Evolutionary conservation across 2,888 invertebrate genomes (phyloP), one percentile per base, ranked within the genome.

Genomic region (Plusia festucae): DNA sequence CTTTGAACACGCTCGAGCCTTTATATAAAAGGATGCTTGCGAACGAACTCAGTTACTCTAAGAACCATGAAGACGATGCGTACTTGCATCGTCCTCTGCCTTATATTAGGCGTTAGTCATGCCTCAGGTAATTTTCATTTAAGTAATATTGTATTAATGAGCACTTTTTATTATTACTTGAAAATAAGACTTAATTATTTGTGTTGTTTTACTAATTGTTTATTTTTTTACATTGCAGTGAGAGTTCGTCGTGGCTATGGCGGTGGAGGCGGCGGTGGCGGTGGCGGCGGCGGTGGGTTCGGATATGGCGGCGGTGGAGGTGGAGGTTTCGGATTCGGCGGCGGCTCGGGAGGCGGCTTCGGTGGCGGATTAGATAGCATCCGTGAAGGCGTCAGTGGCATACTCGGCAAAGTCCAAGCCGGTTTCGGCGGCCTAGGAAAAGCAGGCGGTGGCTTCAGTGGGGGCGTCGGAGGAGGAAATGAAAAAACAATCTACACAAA

Each of bases 21-120:
- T 87, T 84, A 88, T 93, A 93, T 93, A 93, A 88, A 93, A 92
- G 93, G 92, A 90, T 90, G 87, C 74, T 70, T 71, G 63, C 51
- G 68, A 72, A 65, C 70, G 70, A 53, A 65, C 82, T 85, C 85
- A 90, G 90, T 91, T 81, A 82, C 84, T 83, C 81, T 77, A 73
- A 73, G 67, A 87, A 85, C 76, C 85, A 93, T 93, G 93, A 87
- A 79, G 81, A 74, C 87, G 80, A 78, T 84, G 84, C 86, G 84
- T 70, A 72, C 80, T 82, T 81, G 86, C 74, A 72, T 87, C 65
- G 74, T 83, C 75, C 76, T 88, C 60, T 83, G 87, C 78, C 83
- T 89, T 3, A 60, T 83, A 32, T 51, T 82, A 58, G 81, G 81
- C 79, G 64, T 82, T 27, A 81, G 75, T 44, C 60, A 87, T 73